Evolutionary conservation across 2,888 invertebrate genomes (phyloP).

Genomic region (Lomographa bimaculata): DNA sequence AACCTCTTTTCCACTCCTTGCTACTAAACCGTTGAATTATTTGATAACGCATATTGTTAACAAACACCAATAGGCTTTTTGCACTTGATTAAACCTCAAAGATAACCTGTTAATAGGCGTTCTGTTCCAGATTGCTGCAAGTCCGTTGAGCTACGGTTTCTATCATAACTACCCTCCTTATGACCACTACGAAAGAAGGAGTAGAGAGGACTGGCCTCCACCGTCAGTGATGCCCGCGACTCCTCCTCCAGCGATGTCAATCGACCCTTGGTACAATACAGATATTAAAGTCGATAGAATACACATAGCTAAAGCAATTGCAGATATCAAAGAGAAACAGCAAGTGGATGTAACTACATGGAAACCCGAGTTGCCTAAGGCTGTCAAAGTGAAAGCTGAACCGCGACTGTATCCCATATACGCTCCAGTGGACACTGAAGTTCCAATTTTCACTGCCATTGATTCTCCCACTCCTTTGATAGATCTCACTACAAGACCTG

Average conservation of each 20-base stretch:
- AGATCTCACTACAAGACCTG: constrained; percentile 68
- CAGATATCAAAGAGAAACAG: constrained; percentile 36
- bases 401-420: constrained; percentile 62
- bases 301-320: constrained; percentile 42
- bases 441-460: constrained; percentile 51
- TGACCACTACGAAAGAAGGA: constrained; percentile 74
- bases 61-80: constrained; percentile 52
- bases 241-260: constrained; percentile 48
- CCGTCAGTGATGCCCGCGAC: constrained; percentile 60
- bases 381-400: constrained; percentile 46
- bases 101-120: constrained; percentile 79
- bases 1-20: constrained; percentile 29
- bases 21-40: constrained; percentile 1
- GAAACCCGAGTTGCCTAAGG: constrained; percentile 50
- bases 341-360: constrained; percentile 42
- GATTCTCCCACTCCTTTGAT: constrained; percentile 56
- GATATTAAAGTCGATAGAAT: constrained; percentile 61
- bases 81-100: constrained; percentile 57
- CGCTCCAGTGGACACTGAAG: constrained; percentile 41
- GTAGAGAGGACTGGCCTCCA: constrained; percentile 59
- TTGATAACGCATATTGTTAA: constrained; percentile 5
- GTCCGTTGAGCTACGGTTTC: constrained; percentile 89
- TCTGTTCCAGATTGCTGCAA: constrained; percentile 86
- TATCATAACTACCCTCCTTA: constrained; percentile 84
- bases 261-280: constrained; percentile 46